A percentile compares a stretch with the other conserved stretches of the same genome.
Evolutionary conservation across 2,888 invertebrate species (phyloP).

Genomic region (Drosophila lutescens): DNA sequence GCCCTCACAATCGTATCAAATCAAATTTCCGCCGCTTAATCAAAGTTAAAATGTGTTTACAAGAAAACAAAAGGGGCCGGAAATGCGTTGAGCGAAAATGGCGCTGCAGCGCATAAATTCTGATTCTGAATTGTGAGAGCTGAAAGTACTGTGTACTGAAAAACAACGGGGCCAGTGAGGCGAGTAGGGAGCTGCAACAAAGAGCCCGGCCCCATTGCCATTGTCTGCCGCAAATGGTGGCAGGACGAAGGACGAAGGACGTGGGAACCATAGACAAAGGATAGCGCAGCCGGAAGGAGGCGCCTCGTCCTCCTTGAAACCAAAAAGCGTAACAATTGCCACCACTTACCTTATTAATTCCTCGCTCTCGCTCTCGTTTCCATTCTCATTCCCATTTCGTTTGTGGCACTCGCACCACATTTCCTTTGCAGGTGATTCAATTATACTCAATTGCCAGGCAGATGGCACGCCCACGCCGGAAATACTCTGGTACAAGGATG

Average conservation of each 20-base stretch:
- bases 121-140: background rate
- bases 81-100: slow-evolving; percentile 73
- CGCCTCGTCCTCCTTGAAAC: slow-evolving; percentile 13
- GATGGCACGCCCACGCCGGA: slow-evolving; percentile 98
- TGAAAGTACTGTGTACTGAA: background rate
- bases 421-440: slow-evolving; percentile 90
- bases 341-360: slow-evolving; percentile 67
- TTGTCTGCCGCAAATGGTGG: slow-evolving; percentile 60
- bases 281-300: slow-evolving; percentile 25
- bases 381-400: slow-evolving; percentile 9
- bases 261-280: slow-evolving; percentile 4
- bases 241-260: slow-evolving; percentile 15
- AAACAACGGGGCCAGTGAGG: slow-evolving; percentile 25
- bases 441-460: slow-evolving; percentile 98
- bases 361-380: slow-evolving; percentile 17
- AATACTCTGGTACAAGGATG: slow-evolving; percentile 98
- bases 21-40: slow-evolving; percentile 75
- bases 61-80: slow-evolving; percentile 62
- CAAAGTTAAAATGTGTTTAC: slow-evolving; percentile 72
- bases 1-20: slow-evolving; percentile 57
- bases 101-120: slow-evolving; percentile 65
- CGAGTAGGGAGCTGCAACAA: slow-evolving; percentile 31
- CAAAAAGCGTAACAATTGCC: slow-evolving; percentile 63
- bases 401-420: slow-evolving; percentile 12
- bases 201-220: slow-evolving; percentile 25